A percentile compares a stretch with the other conserved stretches of the same genome.
phyloP scores from a whole-genome alignment of 2,797 vertebrate species.

The Scleropages formosus region DNA sequence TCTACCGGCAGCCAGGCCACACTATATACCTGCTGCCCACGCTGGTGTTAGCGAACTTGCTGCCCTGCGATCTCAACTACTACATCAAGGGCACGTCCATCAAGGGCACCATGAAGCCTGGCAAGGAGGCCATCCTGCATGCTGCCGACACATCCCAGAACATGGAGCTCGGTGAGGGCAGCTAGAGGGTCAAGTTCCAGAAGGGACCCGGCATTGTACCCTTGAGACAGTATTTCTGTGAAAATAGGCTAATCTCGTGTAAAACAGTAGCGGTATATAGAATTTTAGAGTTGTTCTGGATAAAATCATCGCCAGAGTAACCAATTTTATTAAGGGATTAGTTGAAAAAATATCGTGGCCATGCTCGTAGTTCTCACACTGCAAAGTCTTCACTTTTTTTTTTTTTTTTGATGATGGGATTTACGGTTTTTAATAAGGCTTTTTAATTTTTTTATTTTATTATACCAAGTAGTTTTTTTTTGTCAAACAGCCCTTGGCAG shows the following conservation, averaged over 20 bases:
- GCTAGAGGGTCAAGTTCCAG: background rate
- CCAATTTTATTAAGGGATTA: too few relatives aligned
- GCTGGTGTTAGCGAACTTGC: conserved; percentile 86
- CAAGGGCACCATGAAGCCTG: conserved; percentile 82
- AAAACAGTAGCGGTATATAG: too few relatives aligned
- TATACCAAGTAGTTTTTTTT: background rate
- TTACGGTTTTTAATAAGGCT: background rate
- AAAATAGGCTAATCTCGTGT: too few relatives aligned
- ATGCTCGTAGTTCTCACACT: background rate
- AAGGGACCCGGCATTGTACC: background rate
- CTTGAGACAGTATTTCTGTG: background rate
- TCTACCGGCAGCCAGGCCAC: conserved; percentile 94
- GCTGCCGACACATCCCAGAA: conserved; percentile 92
- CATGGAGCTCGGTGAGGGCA: conserved; percentile 86
- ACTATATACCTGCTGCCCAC: conserved; percentile 91
- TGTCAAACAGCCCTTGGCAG: too few relatives aligned
- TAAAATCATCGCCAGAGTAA: too few relatives aligned
- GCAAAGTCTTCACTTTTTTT: background rate
- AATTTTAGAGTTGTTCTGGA: too few relatives aligned
- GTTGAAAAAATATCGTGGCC: too few relatives aligned
- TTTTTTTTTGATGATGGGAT: too few relatives aligned
- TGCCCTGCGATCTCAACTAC: conserved; percentile 91
- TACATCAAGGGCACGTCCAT: conserved; percentile 88
- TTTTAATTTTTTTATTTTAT: background rate
- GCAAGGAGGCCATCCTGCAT: conserved; percentile 86